phyloP scores from a whole-genome alignment of 2,113 vertebrate genomes.

The Scatophagus argus region DNA sequence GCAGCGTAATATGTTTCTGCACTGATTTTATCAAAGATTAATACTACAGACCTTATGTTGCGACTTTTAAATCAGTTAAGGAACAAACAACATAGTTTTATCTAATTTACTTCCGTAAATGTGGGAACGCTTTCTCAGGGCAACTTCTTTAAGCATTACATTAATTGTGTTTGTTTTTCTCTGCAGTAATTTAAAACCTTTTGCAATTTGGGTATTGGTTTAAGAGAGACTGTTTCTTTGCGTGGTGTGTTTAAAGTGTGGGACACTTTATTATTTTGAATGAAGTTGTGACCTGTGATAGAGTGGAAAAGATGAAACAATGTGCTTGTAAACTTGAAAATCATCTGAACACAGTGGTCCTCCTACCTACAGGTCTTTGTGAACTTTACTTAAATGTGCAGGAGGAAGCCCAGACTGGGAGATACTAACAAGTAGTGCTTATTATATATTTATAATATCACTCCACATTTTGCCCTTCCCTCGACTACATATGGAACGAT shows the following conservation, averaged over 20 bases:
- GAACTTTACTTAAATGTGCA: constrained; percentile 20
- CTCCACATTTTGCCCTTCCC: constrained; percentile 3
- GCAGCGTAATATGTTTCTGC: neutral
- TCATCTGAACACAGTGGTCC: neutral
- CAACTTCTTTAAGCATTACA: constrained; percentile 54
- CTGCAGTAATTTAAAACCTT: constrained; percentile 46
- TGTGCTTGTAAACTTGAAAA: neutral
- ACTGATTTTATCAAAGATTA: constrained; percentile 50
- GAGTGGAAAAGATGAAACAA: neutral
- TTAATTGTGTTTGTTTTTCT: constrained; percentile 70
- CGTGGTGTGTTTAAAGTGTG: neutral
- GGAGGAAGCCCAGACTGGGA: constrained; percentile 17
- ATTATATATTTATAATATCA: constrained; percentile 60
- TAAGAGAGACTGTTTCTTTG: constrained; percentile 8
- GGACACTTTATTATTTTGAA: neutral
- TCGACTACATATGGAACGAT: constrained; percentile 33
- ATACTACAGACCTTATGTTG: constrained; percentile 39
- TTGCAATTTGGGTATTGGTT: constrained; percentile 47
- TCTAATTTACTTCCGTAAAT: constrained; percentile 49
- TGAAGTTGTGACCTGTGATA: neutral
- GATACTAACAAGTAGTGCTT: constrained; percentile 6
- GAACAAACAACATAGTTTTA: constrained; percentile 46
- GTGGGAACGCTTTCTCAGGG: constrained; percentile 51
- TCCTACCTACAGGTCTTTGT: neutral
- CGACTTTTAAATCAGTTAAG: constrained; percentile 31